These are phyloP conservation scores for Sorex araneus DNA, from an alignment of 2,113 vertebrate species.

Conservation along the genomic window DNA sequence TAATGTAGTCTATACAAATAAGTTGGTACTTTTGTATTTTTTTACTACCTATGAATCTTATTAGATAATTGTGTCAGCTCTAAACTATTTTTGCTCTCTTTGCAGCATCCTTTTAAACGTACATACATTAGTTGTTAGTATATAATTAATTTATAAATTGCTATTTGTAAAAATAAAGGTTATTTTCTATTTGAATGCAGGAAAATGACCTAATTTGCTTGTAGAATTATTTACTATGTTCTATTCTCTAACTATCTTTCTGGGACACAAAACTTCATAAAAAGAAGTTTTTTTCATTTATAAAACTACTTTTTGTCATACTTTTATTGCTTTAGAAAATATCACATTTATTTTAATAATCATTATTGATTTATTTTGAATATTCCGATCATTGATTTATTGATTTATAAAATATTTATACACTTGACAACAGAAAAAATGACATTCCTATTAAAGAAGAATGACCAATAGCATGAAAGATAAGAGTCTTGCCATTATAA, in stretches of 20 bases:
- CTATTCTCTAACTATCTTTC: background rate
- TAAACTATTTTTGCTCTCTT: conserved; percentile 12
- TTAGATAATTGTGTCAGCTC: background rate
- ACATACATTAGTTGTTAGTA: background rate
- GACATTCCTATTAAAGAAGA: background rate
- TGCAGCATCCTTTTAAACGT: conserved; percentile 5
- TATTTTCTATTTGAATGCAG: background rate
- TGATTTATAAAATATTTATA: conserved; percentile 30
- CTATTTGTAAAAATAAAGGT: conserved; percentile 14
- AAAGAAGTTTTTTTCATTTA: background rate
- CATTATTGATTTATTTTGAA: no score
- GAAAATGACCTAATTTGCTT: background rate
- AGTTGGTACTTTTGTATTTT: background rate
- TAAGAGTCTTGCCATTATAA: background rate
- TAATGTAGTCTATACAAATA: conserved; percentile 1
- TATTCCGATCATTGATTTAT: background rate
- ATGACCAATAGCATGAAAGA: background rate
- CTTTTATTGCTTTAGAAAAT: background rate
- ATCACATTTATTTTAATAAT: no score
- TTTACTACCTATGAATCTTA: conserved; percentile 6
- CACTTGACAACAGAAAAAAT: background rate
- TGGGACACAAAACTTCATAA: background rate
- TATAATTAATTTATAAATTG: conserved; percentile 15
- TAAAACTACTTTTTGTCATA: conserved; percentile 24
- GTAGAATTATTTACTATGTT: conserved; percentile 2